phyloP scores from a whole-genome alignment of 2,113 vertebrate species.

The Rhea pennata region DNA sequence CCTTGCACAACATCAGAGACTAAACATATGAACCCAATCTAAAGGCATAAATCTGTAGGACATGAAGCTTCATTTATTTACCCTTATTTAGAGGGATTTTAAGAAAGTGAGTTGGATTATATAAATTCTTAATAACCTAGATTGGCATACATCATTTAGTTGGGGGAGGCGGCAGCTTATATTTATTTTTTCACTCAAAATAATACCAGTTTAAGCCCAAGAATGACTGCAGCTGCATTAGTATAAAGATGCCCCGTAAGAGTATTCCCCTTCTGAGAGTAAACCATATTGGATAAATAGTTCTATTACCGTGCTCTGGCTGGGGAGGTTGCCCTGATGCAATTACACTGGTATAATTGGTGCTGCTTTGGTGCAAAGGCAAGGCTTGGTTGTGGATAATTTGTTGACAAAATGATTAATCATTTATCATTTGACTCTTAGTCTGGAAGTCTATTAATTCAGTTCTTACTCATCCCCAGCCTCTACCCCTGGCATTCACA shows the following conservation, averaged over 20 bases:
- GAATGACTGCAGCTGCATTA: not conserved
- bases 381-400: constrained; percentile 63
- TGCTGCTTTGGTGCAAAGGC: constrained; percentile 49
- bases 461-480: constrained; percentile 16
- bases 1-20: not conserved
- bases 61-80: not conserved
- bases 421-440: constrained; percentile 57
- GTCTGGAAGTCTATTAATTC: constrained; percentile 63
- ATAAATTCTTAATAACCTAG: not conserved
- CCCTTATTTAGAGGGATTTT: not conserved
- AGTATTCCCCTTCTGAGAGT: constrained; percentile 53
- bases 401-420: constrained; percentile 73
- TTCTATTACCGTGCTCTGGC: constrained; percentile 51
- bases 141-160: not conserved
- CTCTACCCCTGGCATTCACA: not conserved
- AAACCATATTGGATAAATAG: constrained; percentile 54
- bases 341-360: constrained; percentile 65
- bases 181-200: not conserved
- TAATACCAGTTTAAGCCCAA: not conserved
- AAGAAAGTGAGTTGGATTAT: not conserved
- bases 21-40: not conserved
- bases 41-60: not conserved
- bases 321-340: constrained; percentile 43
- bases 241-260: not conserved
- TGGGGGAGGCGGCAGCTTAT: not conserved